Evolutionary conservation across 2,113 vertebrate genomes (phyloP).

Genomic region (Ibidorhyncha struthersii): DNA sequence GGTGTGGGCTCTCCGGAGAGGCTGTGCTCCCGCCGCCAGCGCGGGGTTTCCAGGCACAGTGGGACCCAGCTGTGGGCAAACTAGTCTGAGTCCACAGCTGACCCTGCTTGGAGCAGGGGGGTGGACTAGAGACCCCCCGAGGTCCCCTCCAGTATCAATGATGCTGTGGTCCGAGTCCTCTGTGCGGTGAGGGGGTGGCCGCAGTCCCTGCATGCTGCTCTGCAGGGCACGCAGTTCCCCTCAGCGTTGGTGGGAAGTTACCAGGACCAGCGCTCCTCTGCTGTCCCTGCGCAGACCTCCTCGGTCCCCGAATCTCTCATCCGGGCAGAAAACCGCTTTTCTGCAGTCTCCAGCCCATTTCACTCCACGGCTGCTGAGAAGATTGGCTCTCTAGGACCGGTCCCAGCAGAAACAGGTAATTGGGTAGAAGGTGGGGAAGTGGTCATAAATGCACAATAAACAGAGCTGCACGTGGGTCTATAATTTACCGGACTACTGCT

Average conservation of each 20-base stretch:
- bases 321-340: neutral
- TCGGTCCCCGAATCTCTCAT: accelerated
- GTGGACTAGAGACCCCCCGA: accelerated
- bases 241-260: accelerated
- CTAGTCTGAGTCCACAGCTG: neutral
- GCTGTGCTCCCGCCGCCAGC: accelerated
- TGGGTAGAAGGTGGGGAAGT: neutral
- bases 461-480: accelerated
- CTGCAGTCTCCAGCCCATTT: neutral
- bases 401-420: neutral
- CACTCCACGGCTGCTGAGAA: neutral
- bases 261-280: accelerated
- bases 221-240: neutral
- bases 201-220: accelerated
- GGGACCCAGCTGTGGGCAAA: neutral
- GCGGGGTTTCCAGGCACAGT: neutral
- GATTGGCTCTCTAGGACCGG: neutral
- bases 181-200: accelerated
- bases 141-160: accelerated
- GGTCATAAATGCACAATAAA: neutral
- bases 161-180: accelerated
- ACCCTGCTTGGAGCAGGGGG: neutral
- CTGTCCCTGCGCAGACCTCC: neutral
- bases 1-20: neutral
- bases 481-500: accelerated